These are phyloP conservation scores for Halictus rubicundus DNA, from an alignment of 1,140 invertebrate genomes.

Conservation along the genomic window DNA sequence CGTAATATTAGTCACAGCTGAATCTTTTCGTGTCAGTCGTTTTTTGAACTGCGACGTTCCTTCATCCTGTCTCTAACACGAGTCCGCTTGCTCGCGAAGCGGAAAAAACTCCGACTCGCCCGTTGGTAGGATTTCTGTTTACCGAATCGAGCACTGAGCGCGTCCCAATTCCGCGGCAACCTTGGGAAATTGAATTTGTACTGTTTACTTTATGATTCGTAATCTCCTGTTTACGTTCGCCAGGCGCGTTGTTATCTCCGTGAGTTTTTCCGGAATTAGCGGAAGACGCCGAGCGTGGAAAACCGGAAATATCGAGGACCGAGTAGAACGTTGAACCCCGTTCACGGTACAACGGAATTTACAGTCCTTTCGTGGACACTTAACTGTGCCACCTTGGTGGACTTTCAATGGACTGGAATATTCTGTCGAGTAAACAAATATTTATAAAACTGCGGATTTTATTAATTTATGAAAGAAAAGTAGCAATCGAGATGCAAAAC, in stretches of 20 bases:
- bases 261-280: slow-evolving; percentile 31
- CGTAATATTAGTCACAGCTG: background rate
- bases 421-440: no score
- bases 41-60: background rate
- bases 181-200: slow-evolving; percentile 41
- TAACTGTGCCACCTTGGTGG: background rate
- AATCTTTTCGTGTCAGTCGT: background rate
- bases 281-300: background rate
- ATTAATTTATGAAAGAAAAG: no score
- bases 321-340: background rate
- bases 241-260: slow-evolving; percentile 17
- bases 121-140: slow-evolving; percentile 34
- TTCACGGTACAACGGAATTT: background rate
- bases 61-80: background rate
- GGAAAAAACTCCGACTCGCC: slow-evolving; percentile 13
- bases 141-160: slow-evolving; percentile 19
- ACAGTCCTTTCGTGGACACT: background rate
- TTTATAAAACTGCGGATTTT: no score
- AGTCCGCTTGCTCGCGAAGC: slow-evolving; percentile 4
- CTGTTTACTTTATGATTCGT: slow-evolving; percentile 42
- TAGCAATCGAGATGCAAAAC: no score
- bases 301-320: background rate
- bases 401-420: no score
- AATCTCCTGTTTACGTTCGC: slow-evolving; percentile 39
- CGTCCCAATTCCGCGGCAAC: slow-evolving; percentile 25